phyloP scores from a whole-genome alignment of 2,888 invertebrate genomes.

The Callimorpha dominula region DNA sequence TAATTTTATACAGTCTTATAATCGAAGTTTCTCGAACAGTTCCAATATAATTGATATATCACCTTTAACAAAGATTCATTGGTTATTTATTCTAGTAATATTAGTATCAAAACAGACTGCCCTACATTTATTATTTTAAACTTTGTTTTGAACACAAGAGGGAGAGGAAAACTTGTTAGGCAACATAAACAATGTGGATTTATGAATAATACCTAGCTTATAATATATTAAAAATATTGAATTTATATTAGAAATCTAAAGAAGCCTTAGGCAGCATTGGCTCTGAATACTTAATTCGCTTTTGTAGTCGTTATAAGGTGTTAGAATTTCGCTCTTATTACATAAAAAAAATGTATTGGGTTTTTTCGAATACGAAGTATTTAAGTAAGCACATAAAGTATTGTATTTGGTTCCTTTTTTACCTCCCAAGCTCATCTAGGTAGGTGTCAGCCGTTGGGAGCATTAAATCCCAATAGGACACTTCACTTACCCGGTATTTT shows the following conservation, averaged over 20 bases:
- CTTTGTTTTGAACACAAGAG: slow-evolving; percentile 22
- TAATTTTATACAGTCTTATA: not conserved
- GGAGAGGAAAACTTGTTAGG: slow-evolving; percentile 13
- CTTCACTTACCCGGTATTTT: not conserved
- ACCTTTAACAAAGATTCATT: slow-evolving; percentile 11
- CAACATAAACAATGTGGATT: slow-evolving; percentile 18
- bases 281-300: not conserved
- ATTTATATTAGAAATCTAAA: not conserved
- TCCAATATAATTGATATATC: slow-evolving; percentile 13
- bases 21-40: slow-evolving; percentile 13
- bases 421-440: not conserved
- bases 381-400: not conserved
- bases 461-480: not conserved
- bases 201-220: slow-evolving; percentile 18
- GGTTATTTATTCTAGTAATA: slow-evolving; percentile 14
- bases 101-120: slow-evolving; percentile 18
- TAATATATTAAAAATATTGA: not conserved
- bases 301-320: not conserved
- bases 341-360: not conserved
- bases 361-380: not conserved
- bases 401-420: not conserved
- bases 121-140: slow-evolving; percentile 25
- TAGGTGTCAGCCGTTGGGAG: not conserved
- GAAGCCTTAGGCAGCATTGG: not conserved
- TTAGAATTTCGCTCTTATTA: not conserved